A percentile compares a stretch with the other conserved stretches of the same genome.
These are phyloP conservation scores for Ceratosolen fusciceps DNA, from an alignment of 1,140 invertebrate species.

Conservation along the genomic window DNA sequence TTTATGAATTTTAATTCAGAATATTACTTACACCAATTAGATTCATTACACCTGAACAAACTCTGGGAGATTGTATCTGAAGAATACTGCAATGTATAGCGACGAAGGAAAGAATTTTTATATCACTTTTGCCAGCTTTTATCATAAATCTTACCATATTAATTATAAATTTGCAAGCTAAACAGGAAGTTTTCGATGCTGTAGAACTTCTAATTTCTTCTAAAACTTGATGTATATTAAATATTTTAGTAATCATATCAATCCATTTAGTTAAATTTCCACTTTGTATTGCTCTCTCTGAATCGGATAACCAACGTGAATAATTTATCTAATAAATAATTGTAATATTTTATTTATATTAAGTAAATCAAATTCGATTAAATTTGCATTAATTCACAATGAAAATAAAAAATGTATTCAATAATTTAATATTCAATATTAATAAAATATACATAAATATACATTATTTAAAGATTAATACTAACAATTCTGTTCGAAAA, in stretches of 20 bases:
- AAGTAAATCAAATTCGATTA: no score
- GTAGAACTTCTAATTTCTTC: conserved; percentile 89
- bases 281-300: conserved; percentile 73
- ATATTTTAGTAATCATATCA: conserved; percentile 79
- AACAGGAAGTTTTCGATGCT: conserved; percentile 91
- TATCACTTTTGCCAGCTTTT: conserved; percentile 82
- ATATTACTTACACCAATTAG: conserved; percentile 81
- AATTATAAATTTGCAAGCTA: conserved; percentile 88
- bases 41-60: conserved; percentile 88
- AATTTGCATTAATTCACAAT: no score
- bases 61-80: conserved; percentile 85
- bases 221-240: conserved; percentile 86
- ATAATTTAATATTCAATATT: no score
- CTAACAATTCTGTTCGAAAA: no score
- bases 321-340: conserved; percentile 55
- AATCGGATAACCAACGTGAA: no score
- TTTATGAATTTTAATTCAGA: no score
- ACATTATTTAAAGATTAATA: no score
- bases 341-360: neutral
- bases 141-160: conserved; percentile 89
- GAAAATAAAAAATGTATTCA: no score
- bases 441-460: no score
- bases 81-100: conserved; percentile 85
- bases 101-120: conserved; percentile 87
- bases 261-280: conserved; percentile 82